phyloP scores from a whole-genome alignment of 2,888 invertebrate species.

The Blastobasis adustella region DNA sequence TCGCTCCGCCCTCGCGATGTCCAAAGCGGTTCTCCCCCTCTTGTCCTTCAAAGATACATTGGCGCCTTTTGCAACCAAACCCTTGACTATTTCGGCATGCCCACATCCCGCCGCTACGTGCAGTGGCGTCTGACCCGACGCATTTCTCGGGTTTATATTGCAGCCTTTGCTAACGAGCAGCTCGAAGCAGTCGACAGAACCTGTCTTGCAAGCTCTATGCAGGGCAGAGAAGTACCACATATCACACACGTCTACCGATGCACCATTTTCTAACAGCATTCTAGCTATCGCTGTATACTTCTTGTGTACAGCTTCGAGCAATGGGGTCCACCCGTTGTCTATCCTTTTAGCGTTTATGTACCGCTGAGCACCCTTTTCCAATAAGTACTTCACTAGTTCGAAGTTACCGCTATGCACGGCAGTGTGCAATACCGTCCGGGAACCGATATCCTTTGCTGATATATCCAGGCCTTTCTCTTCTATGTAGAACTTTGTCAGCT shows the following conservation, averaged over 20 bases:
- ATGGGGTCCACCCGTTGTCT: slow-evolving; percentile 2
- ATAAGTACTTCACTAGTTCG: slow-evolving; percentile 3
- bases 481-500: slow-evolving; percentile 3
- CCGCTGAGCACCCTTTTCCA: not conserved
- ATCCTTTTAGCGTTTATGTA: slow-evolving; percentile 1
- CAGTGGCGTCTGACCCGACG: not conserved
- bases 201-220: not conserved
- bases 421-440: slow-evolving; percentile 1
- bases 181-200: not conserved
- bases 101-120: slow-evolving; percentile 1
- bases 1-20: not conserved
- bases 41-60: slow-evolving; percentile 1
- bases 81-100: not conserved
- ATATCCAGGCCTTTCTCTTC: slow-evolving; percentile 1
- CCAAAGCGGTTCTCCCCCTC: not conserved
- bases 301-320: slow-evolving; percentile 2
- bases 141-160: no score
- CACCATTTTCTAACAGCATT: slow-evolving; percentile 1
- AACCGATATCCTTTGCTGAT: not conserved
- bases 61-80: not conserved
- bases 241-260: not conserved
- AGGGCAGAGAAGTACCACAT: not conserved
- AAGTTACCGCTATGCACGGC: slow-evolving; percentile 4
- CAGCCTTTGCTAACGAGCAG: slow-evolving; percentile 1
- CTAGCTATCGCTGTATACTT: not conserved